A percentile compares a stretch with the other conserved stretches of the same genome.
Evolutionary conservation across 2,888 invertebrate species (phyloP).

Genomic region (Drosophila siamana): DNA sequence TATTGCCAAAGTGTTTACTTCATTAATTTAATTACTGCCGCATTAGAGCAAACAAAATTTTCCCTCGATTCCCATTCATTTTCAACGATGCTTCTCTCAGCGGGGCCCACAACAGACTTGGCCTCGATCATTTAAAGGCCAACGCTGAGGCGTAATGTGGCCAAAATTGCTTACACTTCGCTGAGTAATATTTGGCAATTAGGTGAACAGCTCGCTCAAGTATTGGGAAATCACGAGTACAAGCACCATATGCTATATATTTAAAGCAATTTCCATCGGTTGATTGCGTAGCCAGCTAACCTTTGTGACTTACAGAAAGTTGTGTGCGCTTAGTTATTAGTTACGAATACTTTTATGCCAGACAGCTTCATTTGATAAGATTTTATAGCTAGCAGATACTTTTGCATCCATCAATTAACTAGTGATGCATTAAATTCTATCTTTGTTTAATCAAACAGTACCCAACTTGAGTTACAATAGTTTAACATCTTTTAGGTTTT

Average conservation of each 20-base stretch:
- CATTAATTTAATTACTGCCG: conserved; percentile 47
- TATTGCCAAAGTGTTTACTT: conserved; percentile 26
- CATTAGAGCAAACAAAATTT: conserved; percentile 8
- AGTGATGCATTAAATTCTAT: no score
- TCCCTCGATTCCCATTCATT: background rate
- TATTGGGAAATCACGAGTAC: conserved; percentile 8
- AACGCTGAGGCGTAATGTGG: conserved; percentile 18
- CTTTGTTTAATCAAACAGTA: no score
- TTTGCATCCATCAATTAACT: no score
- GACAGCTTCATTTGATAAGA: no score
- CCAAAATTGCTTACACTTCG: conserved; percentile 30
- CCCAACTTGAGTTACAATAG: no score
- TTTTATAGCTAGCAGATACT: no score
- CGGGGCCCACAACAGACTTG: background rate
- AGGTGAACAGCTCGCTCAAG: conserved; percentile 21
- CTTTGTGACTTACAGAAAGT: background rate
- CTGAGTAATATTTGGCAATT: conserved; percentile 37
- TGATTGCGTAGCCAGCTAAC: background rate
- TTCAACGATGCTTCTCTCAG: conserved; percentile 3
- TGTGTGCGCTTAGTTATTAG: no score
- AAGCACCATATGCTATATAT: background rate
- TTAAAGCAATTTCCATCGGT: background rate
- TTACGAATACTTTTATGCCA: background rate
- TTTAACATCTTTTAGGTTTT: no score
- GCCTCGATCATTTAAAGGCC: conserved; percentile 13